phyloP scores from a whole-genome alignment of 2,113 vertebrate genomes.

The Tor tambroides region DNA sequence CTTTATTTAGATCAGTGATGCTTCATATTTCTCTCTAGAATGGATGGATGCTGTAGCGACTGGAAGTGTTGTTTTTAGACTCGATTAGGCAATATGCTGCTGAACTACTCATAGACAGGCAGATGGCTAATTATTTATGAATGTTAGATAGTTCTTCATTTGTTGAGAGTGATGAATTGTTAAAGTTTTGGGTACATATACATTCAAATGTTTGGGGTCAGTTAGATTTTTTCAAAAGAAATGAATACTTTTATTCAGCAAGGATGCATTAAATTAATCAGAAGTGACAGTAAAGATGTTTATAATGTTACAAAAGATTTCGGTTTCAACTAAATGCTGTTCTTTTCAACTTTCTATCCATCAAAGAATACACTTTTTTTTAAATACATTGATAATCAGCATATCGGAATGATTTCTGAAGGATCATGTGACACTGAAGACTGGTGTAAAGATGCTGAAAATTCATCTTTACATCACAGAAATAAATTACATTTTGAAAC shows the following conservation, averaged over 20 bases:
- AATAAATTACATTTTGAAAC: not conserved
- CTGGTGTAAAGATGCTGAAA: not conserved
- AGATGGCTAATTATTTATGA: constrained; percentile 10
- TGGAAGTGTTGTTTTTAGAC: constrained; percentile 13
- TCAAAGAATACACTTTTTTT: not conserved
- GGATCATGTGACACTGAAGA: not conserved
- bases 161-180: not conserved
- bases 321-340: not conserved
- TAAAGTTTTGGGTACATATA: too few species aligned
- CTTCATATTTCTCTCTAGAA: not conserved
- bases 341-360: not conserved
- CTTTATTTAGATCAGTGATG: constrained; percentile 18
- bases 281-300: not conserved
- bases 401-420: not conserved
- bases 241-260: too few species aligned
- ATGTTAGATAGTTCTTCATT: not conserved
- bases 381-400: not conserved
- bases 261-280: too few species aligned
- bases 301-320: not conserved
- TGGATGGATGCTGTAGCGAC: not conserved
- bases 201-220: not conserved
- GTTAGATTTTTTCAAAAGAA: not conserved
- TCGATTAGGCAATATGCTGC: not conserved
- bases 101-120: not conserved
- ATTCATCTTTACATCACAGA: not conserved